Evolutionary conservation across 2,888 invertebrate genomes (phyloP).

Genomic region (Catocala nupta): DNA sequence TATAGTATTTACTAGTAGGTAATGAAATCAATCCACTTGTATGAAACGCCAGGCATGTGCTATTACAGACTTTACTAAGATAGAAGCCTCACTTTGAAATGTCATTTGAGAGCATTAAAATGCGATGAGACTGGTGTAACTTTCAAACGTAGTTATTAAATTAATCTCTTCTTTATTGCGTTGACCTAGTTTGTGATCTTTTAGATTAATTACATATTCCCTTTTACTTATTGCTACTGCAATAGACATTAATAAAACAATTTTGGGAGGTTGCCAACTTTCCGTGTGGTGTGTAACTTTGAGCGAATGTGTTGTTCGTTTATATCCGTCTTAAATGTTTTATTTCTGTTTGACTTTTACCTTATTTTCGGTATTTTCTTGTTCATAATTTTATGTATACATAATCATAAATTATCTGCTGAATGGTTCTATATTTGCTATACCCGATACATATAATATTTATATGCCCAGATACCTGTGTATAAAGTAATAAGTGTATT

Average conservation of each 20-base stretch:
- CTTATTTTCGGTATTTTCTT: slow-evolving; percentile 22
- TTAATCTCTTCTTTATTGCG: slow-evolving; percentile 66
- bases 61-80: slow-evolving; percentile 14
- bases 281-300: slow-evolving; percentile 41
- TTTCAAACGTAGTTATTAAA: slow-evolving; percentile 54
- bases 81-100: slow-evolving; percentile 38
- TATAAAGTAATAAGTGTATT: too few species aligned
- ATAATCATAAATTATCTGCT: background rate
- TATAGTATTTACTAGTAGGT: too few species aligned
- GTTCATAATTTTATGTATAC: background rate
- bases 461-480: too few species aligned
- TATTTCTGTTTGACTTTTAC: slow-evolving; percentile 36
- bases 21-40: too few species aligned
- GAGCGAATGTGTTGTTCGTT: slow-evolving; percentile 40
- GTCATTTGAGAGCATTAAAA: slow-evolving; percentile 50
- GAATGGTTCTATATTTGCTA: background rate
- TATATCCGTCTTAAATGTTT: slow-evolving; percentile 38
- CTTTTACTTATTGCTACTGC: slow-evolving; percentile 65
- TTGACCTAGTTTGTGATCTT: slow-evolving; percentile 66
- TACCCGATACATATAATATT: too few species aligned
- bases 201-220: slow-evolving; percentile 70
- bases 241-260: slow-evolving; percentile 65
- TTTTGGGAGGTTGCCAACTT: slow-evolving; percentile 68
- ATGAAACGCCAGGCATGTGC: too few species aligned
- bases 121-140: slow-evolving; percentile 47